phyloP scores from a whole-genome alignment of 2,113 vertebrate species.

The Clarias magur region DNA sequence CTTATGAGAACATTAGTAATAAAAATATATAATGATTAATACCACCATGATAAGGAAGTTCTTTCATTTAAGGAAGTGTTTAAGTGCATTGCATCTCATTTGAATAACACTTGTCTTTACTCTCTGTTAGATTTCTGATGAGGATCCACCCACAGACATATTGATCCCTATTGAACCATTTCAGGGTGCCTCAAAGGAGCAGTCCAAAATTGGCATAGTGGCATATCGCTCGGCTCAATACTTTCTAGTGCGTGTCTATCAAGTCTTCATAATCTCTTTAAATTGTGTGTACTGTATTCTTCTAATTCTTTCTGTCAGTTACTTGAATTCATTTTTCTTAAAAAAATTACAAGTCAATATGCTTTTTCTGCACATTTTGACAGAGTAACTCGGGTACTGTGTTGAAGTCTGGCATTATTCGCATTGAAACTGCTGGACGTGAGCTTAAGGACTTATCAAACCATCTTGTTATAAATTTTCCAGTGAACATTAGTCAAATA shows the following conservation, averaged over 20 bases:
- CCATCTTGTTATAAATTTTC: too few relatives aligned
- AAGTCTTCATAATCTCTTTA: not conserved
- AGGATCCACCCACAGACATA: not conserved
- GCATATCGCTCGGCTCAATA: constrained; percentile 41
- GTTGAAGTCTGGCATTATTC: too few relatives aligned
- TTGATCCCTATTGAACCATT: constrained; percentile 55
- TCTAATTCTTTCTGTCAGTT: not conserved
- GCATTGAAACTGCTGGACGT: too few relatives aligned
- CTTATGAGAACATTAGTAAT: not conserved
- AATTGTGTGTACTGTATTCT: too few relatives aligned
- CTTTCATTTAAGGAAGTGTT: not conserved
- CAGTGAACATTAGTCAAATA: too few relatives aligned
- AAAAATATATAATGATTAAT: not conserved
- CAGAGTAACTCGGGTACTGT: too few relatives aligned
- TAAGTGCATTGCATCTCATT: not conserved
- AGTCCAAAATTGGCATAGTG: constrained; percentile 52
- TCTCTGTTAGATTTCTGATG: constrained; percentile 2
- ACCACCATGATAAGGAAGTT: constrained; percentile 44
- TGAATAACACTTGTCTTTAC: not conserved
- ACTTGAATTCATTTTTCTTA: not conserved
- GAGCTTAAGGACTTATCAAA: too few relatives aligned
- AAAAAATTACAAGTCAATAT: too few relatives aligned
- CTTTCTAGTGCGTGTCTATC: constrained; percentile 55
- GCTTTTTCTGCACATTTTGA: too few relatives aligned
- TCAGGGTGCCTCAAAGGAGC: not conserved